Conservation (phyloP, 2,113 vertebrate species). For the Ictalurus furcatus region DNA sequence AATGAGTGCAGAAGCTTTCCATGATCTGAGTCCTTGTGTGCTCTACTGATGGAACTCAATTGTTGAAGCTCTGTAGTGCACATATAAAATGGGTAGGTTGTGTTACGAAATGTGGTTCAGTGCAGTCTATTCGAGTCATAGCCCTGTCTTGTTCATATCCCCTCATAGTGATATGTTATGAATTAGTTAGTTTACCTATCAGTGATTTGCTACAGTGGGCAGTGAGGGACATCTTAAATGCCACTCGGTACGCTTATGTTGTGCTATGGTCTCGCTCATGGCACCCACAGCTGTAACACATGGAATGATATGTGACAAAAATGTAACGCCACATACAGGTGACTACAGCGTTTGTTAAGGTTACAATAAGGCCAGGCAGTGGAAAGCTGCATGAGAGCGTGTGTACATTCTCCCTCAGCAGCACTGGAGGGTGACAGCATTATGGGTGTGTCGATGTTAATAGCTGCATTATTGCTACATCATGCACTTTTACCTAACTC, state of each 20-base stretch:
- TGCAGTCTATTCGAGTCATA: constrained; percentile 25
- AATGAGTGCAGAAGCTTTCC: constrained; percentile 19
- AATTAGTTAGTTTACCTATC: constrained; percentile 11
- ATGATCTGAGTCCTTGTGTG: not conserved
- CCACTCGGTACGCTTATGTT: constrained; percentile 15
- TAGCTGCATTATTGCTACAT: constrained; percentile 58
- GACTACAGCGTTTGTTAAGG: constrained; percentile 9
- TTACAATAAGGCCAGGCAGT: constrained; percentile 38
- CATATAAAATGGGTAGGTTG: constrained; percentile 14
- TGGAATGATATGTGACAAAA: constrained; percentile 17
- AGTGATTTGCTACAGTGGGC: constrained; percentile 30
- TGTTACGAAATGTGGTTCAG: constrained; percentile 26
- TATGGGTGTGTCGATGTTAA: constrained; percentile 41
- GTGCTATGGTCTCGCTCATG: constrained; percentile 12
- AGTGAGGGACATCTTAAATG: constrained; percentile 3
- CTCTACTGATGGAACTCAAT: not conserved
- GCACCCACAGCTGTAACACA: constrained; percentile 22
- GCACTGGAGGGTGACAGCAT: constrained; percentile 38
- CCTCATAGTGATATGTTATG: constrained; percentile 36
- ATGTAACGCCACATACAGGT: not conserved
- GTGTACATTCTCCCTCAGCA: constrained; percentile 44
- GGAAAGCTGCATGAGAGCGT: constrained; percentile 33
- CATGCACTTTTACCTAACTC: constrained; percentile 50
- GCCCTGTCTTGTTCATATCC: not conserved
- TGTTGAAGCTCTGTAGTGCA: not conserved